Conservation (phyloP, 2,113 vertebrate genomes). For the Periophthalmus modestus region DNA sequence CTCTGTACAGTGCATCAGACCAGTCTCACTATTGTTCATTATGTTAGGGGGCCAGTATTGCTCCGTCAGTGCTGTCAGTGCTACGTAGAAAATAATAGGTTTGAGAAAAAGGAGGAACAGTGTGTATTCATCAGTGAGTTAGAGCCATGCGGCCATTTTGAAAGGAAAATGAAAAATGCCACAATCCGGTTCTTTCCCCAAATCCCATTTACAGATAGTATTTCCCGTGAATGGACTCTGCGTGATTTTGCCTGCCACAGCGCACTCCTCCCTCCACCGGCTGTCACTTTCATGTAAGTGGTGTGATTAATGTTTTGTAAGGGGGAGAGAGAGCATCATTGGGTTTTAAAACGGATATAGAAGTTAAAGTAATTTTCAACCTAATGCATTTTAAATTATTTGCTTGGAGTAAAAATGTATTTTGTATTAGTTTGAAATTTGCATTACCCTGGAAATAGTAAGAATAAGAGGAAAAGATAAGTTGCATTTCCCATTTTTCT, state of each 20-base stretch:
- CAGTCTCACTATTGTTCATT: conserved; percentile 44
- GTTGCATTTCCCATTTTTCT: too few relatives aligned
- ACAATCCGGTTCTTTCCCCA: conserved; percentile 37
- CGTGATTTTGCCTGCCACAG: conserved; percentile 27
- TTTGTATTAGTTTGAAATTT: not conserved
- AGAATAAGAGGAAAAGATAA: not conserved
- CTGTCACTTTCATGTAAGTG: conserved; percentile 4
- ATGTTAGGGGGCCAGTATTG: conserved; percentile 31
- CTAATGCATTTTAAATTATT: not conserved
- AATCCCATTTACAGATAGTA: conserved; percentile 22
- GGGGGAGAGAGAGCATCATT: conserved; percentile 4
- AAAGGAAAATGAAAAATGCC: conserved; percentile 21
- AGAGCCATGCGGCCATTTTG: not conserved
- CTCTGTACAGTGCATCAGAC: conserved; percentile 15
- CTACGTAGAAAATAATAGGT: conserved; percentile 36
- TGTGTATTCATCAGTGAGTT: conserved; percentile 19
- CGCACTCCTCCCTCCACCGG: conserved; percentile 1
- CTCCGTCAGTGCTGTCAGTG: conserved; percentile 10
- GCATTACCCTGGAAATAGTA: not conserved
- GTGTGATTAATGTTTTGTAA: conserved; percentile 26
- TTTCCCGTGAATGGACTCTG: conserved; percentile 37
- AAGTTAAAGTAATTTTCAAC: conserved; percentile 11
- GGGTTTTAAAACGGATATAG: conserved; percentile 13
- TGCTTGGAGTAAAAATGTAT: not conserved
- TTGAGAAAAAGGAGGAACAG: conserved; percentile 25